phyloP scores from a whole-genome alignment of 2,113 vertebrate genomes.

The Brachypodius melanocephalos region DNA sequence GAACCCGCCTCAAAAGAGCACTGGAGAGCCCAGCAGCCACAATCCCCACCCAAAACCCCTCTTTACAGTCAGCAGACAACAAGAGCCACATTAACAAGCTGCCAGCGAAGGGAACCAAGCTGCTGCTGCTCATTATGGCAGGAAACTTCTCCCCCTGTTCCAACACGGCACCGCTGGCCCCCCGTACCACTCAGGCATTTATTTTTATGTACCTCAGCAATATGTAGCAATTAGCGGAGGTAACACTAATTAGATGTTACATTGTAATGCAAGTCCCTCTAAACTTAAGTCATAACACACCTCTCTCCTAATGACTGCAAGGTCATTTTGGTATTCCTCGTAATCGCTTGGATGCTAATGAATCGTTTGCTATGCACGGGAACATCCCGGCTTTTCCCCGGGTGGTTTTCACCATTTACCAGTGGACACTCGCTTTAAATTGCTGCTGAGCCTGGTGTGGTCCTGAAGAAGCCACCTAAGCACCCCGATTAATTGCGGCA shows the following conservation, averaged over 20 bases:
- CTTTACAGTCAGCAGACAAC: background rate
- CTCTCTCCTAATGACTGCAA: slow-evolving; percentile 71
- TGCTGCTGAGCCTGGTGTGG: slow-evolving; percentile 37
- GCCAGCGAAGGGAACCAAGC: background rate
- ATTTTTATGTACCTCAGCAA: slow-evolving; percentile 64
- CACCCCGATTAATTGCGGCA: slow-evolving; percentile 2
- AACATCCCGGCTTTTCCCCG: slow-evolving; percentile 52
- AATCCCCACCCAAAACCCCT: background rate
- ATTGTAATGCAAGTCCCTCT: slow-evolving; percentile 70
- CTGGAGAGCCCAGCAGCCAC: background rate
- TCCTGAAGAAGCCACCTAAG: slow-evolving; percentile 45
- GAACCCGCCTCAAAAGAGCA: background rate
- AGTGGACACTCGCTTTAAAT: slow-evolving; percentile 70
- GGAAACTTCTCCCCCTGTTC: background rate
- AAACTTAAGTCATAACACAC: slow-evolving; percentile 74
- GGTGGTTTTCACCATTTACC: slow-evolving; percentile 69
- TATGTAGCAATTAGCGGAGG: slow-evolving; percentile 71
- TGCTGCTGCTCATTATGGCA: background rate
- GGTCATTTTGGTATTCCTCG: slow-evolving; percentile 56
- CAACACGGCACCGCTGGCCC: no score
- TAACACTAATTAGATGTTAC: slow-evolving; percentile 76
- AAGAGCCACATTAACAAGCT: background rate
- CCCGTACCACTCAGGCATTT: slow-evolving; percentile 55
- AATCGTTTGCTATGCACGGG: slow-evolving; percentile 68
- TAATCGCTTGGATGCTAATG: slow-evolving; percentile 71